phyloP scores from a whole-genome alignment of 1,140 invertebrate species.

The Drosophila seguyi region DNA sequence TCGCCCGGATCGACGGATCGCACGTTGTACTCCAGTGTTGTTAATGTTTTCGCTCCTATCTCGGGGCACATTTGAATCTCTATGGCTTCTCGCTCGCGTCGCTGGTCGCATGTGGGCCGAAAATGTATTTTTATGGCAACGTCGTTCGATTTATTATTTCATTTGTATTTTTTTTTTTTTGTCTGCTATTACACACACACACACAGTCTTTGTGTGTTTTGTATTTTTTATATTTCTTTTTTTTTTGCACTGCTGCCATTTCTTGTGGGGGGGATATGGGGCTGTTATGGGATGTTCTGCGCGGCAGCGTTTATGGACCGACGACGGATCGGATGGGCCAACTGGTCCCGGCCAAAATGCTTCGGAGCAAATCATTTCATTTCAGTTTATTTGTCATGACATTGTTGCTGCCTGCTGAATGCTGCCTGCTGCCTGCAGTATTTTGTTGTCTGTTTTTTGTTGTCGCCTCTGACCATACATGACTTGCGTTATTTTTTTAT shows the following conservation, averaged over 20 bases:
- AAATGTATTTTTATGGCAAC: slow-evolving; percentile 81
- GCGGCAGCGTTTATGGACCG: slow-evolving; percentile 23
- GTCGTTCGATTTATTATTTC: slow-evolving; percentile 62
- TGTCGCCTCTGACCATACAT: slow-evolving; percentile 56
- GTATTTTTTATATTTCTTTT: background rate
- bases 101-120: slow-evolving; percentile 71
- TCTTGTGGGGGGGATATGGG: slow-evolving; percentile 25
- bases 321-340: slow-evolving; percentile 34
- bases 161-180: slow-evolving; percentile 29
- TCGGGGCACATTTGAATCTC: slow-evolving; percentile 77
- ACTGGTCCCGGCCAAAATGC: slow-evolving; percentile 38
- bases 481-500: slow-evolving; percentile 38
- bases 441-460: slow-evolving; percentile 8
- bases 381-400: slow-evolving; percentile 57
- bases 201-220: background rate
- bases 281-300: slow-evolving; percentile 24
- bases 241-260: slow-evolving; percentile 33
- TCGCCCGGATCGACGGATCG: slow-evolving; percentile 36
- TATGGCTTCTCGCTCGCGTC: slow-evolving; percentile 60
- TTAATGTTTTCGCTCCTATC: slow-evolving; percentile 45
- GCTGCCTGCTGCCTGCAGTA: slow-evolving; percentile 19
- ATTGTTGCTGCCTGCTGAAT: slow-evolving; percentile 31
- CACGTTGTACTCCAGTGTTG: slow-evolving; percentile 62
- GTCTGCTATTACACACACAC: slow-evolving; percentile 25
- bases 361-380: slow-evolving; percentile 56